Conservation (phyloP, 2,113 vertebrate species). For the Brienomyrus brachyistius region DNA sequence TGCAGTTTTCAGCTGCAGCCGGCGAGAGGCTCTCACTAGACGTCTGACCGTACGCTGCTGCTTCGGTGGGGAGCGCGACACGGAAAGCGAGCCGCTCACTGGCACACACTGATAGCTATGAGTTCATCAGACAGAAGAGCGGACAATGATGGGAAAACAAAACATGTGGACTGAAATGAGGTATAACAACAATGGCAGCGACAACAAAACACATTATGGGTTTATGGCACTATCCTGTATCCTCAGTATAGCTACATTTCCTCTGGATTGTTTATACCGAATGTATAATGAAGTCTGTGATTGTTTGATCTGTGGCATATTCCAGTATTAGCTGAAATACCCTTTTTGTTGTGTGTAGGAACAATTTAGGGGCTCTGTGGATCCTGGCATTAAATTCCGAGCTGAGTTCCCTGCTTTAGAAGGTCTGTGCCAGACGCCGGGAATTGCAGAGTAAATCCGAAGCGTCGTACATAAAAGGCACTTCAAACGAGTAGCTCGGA, state of each 20-base stretch:
- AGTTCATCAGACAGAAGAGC: slow-evolving; percentile 12
- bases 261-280: neutral
- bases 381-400: neutral
- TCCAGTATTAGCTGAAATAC: neutral
- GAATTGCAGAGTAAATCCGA: neutral
- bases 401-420: neutral
- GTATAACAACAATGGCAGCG: neutral
- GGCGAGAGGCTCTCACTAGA: neutral
- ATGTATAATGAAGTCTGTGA: neutral
- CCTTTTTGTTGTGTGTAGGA: neutral
- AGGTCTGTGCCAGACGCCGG: neutral
- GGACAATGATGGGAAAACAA: slow-evolving; percentile 1
- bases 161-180: slow-evolving; percentile 12
- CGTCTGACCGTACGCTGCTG: neutral
- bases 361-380: neutral
- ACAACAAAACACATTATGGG: neutral
- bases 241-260: slow-evolving; percentile 4
- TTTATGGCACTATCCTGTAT: slow-evolving; percentile 3
- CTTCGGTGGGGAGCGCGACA: neutral
- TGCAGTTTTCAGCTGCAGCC: slow-evolving; percentile 10
- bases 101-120: slow-evolving; percentile 17
- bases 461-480: neutral
- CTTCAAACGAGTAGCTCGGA: neutral
- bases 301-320: neutral
- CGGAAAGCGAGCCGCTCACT: neutral